Conservation (phyloP, 2,888 invertebrate species). For the Tillus elongatus region DNA sequence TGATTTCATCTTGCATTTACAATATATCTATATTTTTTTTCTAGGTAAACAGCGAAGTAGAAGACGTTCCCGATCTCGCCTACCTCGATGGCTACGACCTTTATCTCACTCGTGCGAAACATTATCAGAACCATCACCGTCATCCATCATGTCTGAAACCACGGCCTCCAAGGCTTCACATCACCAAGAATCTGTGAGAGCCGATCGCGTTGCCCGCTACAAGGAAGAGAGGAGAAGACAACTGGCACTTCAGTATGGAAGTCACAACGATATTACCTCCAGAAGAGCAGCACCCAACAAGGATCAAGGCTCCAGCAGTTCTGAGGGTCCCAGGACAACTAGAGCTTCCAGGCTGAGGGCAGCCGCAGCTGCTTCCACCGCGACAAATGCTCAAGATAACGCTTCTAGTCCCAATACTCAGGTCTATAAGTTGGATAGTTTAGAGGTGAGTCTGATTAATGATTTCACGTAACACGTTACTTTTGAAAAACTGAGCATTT, state of each 20-base stretch:
- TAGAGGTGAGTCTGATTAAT: slow-evolving; percentile 26
- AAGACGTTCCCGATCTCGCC: slow-evolving; percentile 26
- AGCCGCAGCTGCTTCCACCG: slow-evolving; percentile 52
- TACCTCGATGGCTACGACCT: slow-evolving; percentile 30
- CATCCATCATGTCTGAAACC: slow-evolving; percentile 30
- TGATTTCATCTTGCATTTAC: too few species aligned
- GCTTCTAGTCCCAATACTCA: slow-evolving; percentile 24
- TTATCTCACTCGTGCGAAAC: too few species aligned
- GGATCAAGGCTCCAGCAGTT: slow-evolving; percentile 27
- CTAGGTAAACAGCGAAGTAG: too few species aligned
- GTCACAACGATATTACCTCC: too few species aligned
- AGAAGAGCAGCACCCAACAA: too few species aligned
- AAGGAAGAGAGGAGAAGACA: slow-evolving; percentile 65
- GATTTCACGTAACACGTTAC: too few species aligned
- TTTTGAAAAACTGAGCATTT: too few species aligned
- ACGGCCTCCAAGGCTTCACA: slow-evolving; percentile 11
- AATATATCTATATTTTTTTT: too few species aligned
- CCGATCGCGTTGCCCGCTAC: slow-evolving; percentile 59
- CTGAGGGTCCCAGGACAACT: slow-evolving; percentile 54
- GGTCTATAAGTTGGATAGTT: slow-evolving; percentile 19
- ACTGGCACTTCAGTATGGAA: slow-evolving; percentile 48
- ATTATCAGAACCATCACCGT: too few species aligned
- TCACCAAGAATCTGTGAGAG: slow-evolving; percentile 43
- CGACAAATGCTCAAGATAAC: slow-evolving; percentile 26
- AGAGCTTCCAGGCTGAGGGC: slow-evolving; percentile 63